These are phyloP conservation scores for Anthrax anthrax DNA, from an alignment of 2,888 invertebrate genomes.

Conservation along the genomic window DNA sequence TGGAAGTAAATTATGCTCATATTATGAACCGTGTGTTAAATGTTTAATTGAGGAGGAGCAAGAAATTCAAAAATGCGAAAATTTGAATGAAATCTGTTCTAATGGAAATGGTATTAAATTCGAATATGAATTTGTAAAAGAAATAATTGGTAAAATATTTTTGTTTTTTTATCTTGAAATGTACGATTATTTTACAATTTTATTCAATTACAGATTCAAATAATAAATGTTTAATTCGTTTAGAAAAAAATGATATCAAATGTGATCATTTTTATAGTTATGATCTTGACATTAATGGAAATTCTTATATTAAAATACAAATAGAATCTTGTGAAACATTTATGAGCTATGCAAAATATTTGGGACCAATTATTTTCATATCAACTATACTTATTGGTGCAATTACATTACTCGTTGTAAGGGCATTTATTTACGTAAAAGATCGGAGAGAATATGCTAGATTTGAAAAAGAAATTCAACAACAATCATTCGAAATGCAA, in stretches of 20 bases:
- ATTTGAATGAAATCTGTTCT: constrained; percentile 22
- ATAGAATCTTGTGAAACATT: constrained; percentile 19
- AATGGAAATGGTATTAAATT: constrained; percentile 19
- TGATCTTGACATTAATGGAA: constrained; percentile 15
- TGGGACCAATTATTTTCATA: too few species aligned
- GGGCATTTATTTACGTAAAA: constrained; percentile 35
- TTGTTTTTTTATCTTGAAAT: neutral
- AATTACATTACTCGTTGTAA: constrained; percentile 35
- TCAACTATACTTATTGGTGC: constrained; percentile 21
- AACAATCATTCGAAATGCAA: constrained; percentile 30
- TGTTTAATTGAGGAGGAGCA: constrained; percentile 24
- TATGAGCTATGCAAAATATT: too few species aligned
- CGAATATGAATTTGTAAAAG: constrained; percentile 20
- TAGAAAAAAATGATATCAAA: constrained; percentile 21
- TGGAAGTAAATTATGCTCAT: constrained; percentile 28
- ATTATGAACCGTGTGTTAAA: constrained; percentile 29
- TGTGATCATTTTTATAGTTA: constrained; percentile 29
- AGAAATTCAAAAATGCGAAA: constrained; percentile 14
- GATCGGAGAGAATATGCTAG: constrained; percentile 41
- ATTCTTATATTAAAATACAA: constrained; percentile 22
- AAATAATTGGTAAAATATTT: constrained; percentile 15
- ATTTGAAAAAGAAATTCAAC: constrained; percentile 36
- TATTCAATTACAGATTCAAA: constrained; percentile 13
- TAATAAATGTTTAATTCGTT: constrained; percentile 22
- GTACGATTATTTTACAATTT: neutral